These are phyloP conservation scores for Eupelmus urozonus DNA, from an alignment of 2,888 invertebrate genomes.

Conservation along the genomic window DNA sequence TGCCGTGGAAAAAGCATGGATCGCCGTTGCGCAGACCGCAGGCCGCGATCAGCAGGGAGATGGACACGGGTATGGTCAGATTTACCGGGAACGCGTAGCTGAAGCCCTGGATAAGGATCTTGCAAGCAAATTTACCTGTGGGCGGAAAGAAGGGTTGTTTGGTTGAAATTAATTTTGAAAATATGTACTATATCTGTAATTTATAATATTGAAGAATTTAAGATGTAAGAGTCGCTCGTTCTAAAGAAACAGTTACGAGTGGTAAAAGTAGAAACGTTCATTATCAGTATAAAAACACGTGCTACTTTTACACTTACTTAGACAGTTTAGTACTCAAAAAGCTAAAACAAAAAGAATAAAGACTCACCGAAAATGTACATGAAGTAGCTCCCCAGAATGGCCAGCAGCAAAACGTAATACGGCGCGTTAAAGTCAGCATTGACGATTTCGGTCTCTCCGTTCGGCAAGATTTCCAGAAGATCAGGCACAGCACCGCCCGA, in stretches of 20 bases:
- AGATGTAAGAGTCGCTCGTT: too few relatives aligned
- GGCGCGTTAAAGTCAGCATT: slow-evolving; percentile 86
- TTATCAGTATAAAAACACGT: too few relatives aligned
- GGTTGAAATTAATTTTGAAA: not conserved
- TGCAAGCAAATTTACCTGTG: slow-evolving; percentile 93
- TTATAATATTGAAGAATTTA: too few relatives aligned
- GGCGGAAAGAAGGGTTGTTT: slow-evolving; percentile 21
- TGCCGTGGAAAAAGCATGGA: slow-evolving; percentile 92
- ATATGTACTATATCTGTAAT: too few relatives aligned
- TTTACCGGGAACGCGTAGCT: slow-evolving; percentile 98
- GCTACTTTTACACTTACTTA: too few relatives aligned
- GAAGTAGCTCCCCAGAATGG: slow-evolving; percentile 89
- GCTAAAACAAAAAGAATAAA: not conserved
- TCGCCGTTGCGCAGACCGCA: slow-evolving; percentile 92
- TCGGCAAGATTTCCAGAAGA: slow-evolving; percentile 86
- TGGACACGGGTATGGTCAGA: slow-evolving; percentile 92
- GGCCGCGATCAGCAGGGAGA: slow-evolving; percentile 91
- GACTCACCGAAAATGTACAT: slow-evolving; percentile 90
- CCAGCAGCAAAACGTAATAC: slow-evolving; percentile 87
- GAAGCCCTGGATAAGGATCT: slow-evolving; percentile 97
- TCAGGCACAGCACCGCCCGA: slow-evolving; percentile 81
- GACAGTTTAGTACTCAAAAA: not conserved
- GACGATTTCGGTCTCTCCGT: slow-evolving; percentile 86
- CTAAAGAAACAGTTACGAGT: too few relatives aligned
- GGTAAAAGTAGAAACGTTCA: too few relatives aligned